Conservation (phyloP, 1,140 invertebrate genomes). For the Planococcus citri region DNA sequence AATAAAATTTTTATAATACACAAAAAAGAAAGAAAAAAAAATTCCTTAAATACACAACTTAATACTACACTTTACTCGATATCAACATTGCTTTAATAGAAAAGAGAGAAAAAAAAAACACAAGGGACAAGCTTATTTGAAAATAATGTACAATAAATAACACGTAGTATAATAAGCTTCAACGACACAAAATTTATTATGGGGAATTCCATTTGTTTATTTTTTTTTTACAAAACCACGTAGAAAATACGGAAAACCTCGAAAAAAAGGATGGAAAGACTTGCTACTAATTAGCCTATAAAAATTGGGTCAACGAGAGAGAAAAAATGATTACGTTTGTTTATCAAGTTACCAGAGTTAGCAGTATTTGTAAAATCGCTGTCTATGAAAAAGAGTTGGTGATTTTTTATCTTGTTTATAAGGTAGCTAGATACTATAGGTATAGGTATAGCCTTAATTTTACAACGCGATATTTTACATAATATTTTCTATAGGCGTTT, state of each 20-base stretch:
- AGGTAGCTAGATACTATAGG: too few species aligned
- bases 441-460: conserved; percentile 7
- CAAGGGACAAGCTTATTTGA: not conserved
- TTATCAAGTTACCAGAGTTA: not conserved
- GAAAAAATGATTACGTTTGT: not conserved
- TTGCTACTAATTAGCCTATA: not conserved
- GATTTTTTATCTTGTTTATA: not conserved
- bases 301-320: not conserved
- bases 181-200: too few species aligned
- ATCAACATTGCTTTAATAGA: not conserved
- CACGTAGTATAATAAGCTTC: not conserved
- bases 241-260: not conserved
- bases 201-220: too few species aligned
- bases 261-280: not conserved
- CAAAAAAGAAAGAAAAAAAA: conserved; percentile 10
- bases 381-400: not conserved
- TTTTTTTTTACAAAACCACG: not conserved
- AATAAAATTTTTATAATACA: not conserved
- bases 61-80: conserved; percentile 2
- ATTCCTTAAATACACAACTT: conserved; percentile 1
- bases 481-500: not conserved
- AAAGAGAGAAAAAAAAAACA: not conserved
- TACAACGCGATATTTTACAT: not conserved
- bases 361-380: not conserved
- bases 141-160: not conserved